These are phyloP conservation scores for Ceyx cyanopectus DNA, from an alignment of 2,113 vertebrate genomes.

Conservation along the genomic window DNA sequence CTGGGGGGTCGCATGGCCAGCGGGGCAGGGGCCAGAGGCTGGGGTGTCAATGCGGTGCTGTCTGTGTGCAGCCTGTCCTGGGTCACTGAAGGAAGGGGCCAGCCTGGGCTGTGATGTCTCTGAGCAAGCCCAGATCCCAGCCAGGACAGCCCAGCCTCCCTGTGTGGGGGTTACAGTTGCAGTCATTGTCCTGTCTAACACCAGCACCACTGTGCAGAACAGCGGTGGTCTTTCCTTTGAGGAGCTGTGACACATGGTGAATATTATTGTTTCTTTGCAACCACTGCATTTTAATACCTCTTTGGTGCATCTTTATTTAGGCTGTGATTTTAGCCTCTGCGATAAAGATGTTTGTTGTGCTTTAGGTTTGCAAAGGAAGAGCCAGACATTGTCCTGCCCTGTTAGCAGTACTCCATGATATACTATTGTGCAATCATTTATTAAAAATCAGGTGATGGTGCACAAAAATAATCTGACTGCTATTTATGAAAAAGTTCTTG, in stretches of 20 bases:
- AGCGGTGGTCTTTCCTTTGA: neutral
- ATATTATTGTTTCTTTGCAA: neutral
- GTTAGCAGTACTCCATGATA: neutral
- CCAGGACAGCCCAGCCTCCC: too few species aligned
- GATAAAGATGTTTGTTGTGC: rapidly evolving
- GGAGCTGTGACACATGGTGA: neutral
- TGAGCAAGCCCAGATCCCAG: neutral
- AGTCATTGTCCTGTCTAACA: rapidly evolving
- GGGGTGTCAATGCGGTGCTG: too few species aligned
- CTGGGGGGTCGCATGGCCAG: rapidly evolving
- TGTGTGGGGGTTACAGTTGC: rapidly evolving
- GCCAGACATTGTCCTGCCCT: neutral
- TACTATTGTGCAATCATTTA: neutral
- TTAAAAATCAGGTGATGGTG: neutral
- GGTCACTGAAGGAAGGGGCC: neutral
- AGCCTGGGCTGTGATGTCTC: neutral
- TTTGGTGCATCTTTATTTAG: neutral
- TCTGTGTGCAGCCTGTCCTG: rapidly evolving
- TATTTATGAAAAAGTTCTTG: neutral
- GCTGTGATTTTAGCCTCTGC: neutral
- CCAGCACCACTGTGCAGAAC: rapidly evolving
- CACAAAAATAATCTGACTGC: neutral
- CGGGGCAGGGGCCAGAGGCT: neutral
- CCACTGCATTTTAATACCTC: neutral
- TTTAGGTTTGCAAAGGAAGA: neutral